Base-by-base conservation (phyloP, 2,888 invertebrate genomes). In the Tridacna crocea region DNA sequence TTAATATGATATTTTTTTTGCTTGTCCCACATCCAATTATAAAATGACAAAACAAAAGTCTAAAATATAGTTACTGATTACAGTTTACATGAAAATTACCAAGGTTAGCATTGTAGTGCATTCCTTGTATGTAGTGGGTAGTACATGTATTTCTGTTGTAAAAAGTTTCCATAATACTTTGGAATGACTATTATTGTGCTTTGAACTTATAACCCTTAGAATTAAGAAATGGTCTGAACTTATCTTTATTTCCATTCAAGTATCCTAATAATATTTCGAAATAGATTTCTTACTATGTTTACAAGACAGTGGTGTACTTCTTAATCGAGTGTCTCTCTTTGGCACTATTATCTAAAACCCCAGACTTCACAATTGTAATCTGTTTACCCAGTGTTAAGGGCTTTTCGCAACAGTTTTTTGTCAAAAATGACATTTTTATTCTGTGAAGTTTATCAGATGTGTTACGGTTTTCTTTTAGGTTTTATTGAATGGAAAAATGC, bases 211-310 rank as follows among this genome's bases (percentile, higher is more conserved):
- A 70, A 70, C n/a, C n/a, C n/a, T 70, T 70, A 70, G 51, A 70
- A 70, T 36, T 2, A 70, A 48, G 48, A 22, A 70, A 70, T 70
- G 70, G 70, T 24, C 70, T 70, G 70, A 70, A 70, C 70, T 70
- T 47, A 51, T 51, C 70, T 70, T 70, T 26, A 51, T 13, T 24
- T 22, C 70, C 51, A 51, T 24, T 70, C 70, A 47, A 70, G 51
- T 70, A 51, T 70, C 70, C 70, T 51, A 70, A 70, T 70, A 51
- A 70, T 70, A 51, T 51, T 24, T 51, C 48, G 70, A 70, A 70
- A 51, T 51, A 22, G 24, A 26, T 70, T 70, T 70, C n/a, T 70
- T 48, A 36, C 2, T 36, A 8, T 70, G 70, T 70, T 70, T 70
- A 70, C 26, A 51, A 48, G 12, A 24, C 19, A 24, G 70, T 24